These are phyloP conservation scores for Enteromius fasciolatus DNA, from an alignment of 2,797 vertebrate genomes.

Conservation along the genomic window DNA sequence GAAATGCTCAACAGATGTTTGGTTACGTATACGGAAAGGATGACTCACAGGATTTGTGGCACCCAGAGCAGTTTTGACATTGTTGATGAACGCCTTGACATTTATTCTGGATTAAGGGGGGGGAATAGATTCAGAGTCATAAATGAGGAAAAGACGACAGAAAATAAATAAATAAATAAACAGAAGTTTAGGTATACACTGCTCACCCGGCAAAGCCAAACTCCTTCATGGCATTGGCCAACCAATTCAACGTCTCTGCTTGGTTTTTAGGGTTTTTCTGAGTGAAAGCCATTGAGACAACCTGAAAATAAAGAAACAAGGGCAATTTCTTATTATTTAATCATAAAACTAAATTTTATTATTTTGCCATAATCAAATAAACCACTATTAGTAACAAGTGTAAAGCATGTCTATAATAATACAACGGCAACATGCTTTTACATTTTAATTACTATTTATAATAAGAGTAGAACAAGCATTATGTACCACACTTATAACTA, in stretches of 20 bases:
- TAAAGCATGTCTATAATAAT: not conserved
- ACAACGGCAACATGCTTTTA: not conserved
- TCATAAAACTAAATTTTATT: not conserved
- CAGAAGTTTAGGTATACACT: not conserved
- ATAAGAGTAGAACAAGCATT: not conserved
- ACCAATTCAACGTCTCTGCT: conserved; percentile 94
- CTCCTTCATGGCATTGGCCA: conserved; percentile 96
- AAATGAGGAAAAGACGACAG: not conserved
- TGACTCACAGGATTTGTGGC: conserved; percentile 89
- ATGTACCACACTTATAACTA: not conserved
- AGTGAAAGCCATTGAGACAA: conserved; percentile 90
- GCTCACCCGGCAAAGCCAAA: conserved; percentile 94
- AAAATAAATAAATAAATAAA: not conserved
- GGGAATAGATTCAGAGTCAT: conserved; percentile 11
- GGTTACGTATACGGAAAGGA: not conserved
- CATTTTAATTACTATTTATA: not conserved
- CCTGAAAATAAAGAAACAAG: conserved; percentile 71
- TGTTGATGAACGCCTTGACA: conserved; percentile 96
- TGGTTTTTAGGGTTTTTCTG: conserved; percentile 99
- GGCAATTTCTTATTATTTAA: not conserved
- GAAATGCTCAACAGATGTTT: conserved; percentile 8
- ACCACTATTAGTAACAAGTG: not conserved
- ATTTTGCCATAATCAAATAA: not conserved
- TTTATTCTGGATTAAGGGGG: conserved; percentile 81
- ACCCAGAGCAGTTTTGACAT: conserved; percentile 95